Evolutionary conservation across 2,797 vertebrate genomes (phyloP).

Genomic region (Oryzias dopingdopingensis): DNA sequence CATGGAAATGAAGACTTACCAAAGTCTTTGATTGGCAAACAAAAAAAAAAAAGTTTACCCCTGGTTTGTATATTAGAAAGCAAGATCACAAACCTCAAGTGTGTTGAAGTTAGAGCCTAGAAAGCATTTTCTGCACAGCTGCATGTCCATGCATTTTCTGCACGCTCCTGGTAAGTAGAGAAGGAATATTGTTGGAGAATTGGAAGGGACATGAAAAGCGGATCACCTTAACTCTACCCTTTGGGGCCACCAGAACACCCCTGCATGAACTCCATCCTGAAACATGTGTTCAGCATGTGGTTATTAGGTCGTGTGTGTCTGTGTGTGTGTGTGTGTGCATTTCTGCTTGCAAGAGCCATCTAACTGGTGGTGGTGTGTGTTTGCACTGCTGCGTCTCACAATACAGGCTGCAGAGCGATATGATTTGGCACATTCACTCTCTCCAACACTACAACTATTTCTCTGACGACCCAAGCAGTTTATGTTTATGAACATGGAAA

Average conservation of each 20-base stretch:
- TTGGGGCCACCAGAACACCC: slow-evolving; percentile 64
- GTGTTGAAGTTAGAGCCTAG: slow-evolving; percentile 3
- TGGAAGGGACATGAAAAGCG: slow-evolving; percentile 38
- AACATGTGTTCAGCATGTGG: slow-evolving; percentile 82
- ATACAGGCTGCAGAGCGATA: slow-evolving; percentile 55
- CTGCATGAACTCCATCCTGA: slow-evolving; percentile 61
- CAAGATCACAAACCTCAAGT: slow-evolving; percentile 2
- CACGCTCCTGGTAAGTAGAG: slow-evolving; percentile 24
- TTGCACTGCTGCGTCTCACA: slow-evolving; percentile 50
- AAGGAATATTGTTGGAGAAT: slow-evolving; percentile 31
- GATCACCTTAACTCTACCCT: slow-evolving; percentile 51
- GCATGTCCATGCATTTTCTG: neutral
- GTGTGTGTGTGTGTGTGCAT: slow-evolving; percentile 14
- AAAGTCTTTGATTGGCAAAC: slow-evolving; percentile 1
- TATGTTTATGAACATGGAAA: slow-evolving; percentile 60
- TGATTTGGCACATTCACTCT: slow-evolving; percentile 59
- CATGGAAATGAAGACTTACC: neutral
- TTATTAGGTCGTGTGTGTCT: slow-evolving; percentile 22
- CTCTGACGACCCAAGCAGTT: slow-evolving; percentile 32
- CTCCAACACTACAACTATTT: slow-evolving; percentile 48
- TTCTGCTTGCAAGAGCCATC: too few species aligned
- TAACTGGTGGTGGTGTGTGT: neutral
- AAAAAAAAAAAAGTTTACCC: slow-evolving; percentile 1
- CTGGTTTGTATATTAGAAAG: neutral
- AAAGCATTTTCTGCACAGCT: slow-evolving; percentile 1